Conservation (phyloP, 2,888 invertebrate species). For the Alloscopus bannaensis region DNA sequence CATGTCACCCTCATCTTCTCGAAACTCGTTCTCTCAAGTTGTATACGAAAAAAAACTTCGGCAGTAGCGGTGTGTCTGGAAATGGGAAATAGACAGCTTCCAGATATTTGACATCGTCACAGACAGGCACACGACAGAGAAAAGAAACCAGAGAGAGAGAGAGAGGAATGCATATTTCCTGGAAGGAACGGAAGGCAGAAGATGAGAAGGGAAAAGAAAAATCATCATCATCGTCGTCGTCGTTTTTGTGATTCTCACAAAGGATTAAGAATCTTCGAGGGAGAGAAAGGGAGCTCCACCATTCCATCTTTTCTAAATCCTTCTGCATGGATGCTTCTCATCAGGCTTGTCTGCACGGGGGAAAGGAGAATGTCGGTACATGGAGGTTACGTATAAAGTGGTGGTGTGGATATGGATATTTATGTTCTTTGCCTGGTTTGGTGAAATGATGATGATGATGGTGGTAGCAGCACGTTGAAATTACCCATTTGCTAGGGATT, state of each 20-base stretch:
- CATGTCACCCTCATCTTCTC: conserved; percentile 3
- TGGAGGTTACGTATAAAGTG: background rate
- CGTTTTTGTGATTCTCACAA: conserved; percentile 47
- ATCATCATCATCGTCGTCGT: too few species aligned
- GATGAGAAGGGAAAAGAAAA: conserved; percentile 40
- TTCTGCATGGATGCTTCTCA: conserved; percentile 47
- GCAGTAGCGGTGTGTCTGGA: background rate
- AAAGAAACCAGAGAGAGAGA: background rate
- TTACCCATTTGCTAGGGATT: conserved; percentile 56
- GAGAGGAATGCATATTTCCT: conserved; percentile 41
- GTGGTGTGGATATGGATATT: background rate
- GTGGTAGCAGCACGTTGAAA: conserved; percentile 36
- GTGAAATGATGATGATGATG: background rate
- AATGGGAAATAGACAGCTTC: conserved; percentile 23
- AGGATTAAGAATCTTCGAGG: conserved; percentile 57
- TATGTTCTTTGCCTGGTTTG: background rate
- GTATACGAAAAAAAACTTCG: conserved; percentile 9
- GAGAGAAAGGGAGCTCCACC: conserved; percentile 26
- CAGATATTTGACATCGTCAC: conserved; percentile 39
- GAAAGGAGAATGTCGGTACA: conserved; percentile 37
- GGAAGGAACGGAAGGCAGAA: conserved; percentile 24
- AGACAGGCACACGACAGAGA: too few species aligned
- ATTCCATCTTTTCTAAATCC: conserved; percentile 53
- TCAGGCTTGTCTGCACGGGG: too few species aligned
- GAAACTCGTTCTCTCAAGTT: background rate